Evolutionary conservation across 2,888 invertebrate genomes (phyloP).

Genomic region (Eueremaeus valkanovi): DNA sequence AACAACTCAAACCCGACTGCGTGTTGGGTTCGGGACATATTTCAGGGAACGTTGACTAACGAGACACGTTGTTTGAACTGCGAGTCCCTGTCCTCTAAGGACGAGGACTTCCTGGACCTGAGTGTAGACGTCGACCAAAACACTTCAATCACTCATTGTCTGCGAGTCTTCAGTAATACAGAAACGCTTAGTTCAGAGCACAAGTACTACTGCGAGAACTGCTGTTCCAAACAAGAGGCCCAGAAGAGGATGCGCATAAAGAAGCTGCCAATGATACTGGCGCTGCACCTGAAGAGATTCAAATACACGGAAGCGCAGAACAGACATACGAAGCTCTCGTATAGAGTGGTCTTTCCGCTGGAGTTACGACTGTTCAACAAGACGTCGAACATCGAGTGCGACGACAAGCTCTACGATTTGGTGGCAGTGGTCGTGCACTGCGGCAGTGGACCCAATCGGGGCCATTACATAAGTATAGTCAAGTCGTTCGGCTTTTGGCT

Average conservation of each 20-base stretch:
- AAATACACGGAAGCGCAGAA: slow-evolving; percentile 98
- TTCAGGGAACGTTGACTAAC: slow-evolving; percentile 98
- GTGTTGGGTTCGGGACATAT: slow-evolving; percentile 97
- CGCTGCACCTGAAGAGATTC: slow-evolving; percentile 93
- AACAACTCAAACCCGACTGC: slow-evolving; percentile 59
- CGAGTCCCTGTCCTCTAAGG: slow-evolving; percentile 68
- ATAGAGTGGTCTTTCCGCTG: slow-evolving; percentile 96
- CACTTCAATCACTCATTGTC: slow-evolving; percentile 96
- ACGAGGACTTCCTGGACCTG: slow-evolving; percentile 97
- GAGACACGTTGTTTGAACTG: slow-evolving; percentile 99
- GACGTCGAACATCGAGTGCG: slow-evolving; percentile 90
- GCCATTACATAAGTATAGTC: slow-evolving; percentile 99
- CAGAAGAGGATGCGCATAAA: slow-evolving; percentile 94
- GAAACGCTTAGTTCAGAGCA: slow-evolving; percentile 98
- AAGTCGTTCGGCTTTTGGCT: slow-evolving; percentile 99
- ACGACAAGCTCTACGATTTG: slow-evolving; percentile 94
- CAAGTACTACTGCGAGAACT: slow-evolving; percentile 99
- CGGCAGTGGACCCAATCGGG: slow-evolving; percentile 97
- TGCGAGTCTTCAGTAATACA: slow-evolving; percentile 95
- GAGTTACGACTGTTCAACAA: slow-evolving; percentile 93
- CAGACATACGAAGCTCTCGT: slow-evolving; percentile 97
- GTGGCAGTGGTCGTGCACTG: slow-evolving; percentile 99
- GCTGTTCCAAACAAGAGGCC: slow-evolving; percentile 98
- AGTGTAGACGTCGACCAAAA: slow-evolving; percentile 99
- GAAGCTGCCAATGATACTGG: slow-evolving; percentile 94